Evolutionary conservation across 2,797 vertebrate species (phyloP).

Genomic region (Psittacula echo): DNA sequence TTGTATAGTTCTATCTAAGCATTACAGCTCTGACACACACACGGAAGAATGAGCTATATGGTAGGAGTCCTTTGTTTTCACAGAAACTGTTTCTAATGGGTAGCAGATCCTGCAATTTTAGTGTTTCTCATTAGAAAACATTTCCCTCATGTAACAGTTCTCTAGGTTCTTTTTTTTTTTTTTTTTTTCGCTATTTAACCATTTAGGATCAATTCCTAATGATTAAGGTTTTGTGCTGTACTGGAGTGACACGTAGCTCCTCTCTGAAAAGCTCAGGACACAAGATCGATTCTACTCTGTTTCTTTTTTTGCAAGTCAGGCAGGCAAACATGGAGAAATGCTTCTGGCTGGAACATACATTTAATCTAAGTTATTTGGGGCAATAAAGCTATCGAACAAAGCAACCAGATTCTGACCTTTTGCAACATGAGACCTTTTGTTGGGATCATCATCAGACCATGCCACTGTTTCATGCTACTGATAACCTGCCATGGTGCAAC

Average conservation of each 20-base stretch:
- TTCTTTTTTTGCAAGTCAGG: not conserved
- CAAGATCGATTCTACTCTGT: fast-evolving
- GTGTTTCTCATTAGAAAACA: not conserved
- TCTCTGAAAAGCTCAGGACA: not conserved
- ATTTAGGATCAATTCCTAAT: not conserved
- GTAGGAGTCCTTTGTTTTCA: not conserved
- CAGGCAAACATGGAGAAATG: not conserved
- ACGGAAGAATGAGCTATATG: not conserved
- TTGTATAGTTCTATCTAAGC: not conserved
- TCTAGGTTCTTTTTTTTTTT: not conserved
- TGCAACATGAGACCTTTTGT: not conserved
- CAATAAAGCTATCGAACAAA: not conserved
- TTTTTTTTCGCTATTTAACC: not conserved
- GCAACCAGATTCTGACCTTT: not conserved
- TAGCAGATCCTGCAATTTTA: not conserved
- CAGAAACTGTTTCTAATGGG: not conserved
- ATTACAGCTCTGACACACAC: not conserved
- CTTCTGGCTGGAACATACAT: not conserved
- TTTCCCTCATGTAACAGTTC: not conserved
- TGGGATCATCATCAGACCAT: not conserved
- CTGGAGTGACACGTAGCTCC: not conserved
- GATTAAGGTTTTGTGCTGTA: not conserved
- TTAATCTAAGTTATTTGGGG: not conserved
- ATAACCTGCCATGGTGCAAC: not conserved
- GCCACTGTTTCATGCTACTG: not conserved